Percentiles rank a stretch among this genome's conserved stretches.
phyloP scores from a whole-genome alignment of 2,888 invertebrate species.

The Gerosis bhagava region DNA sequence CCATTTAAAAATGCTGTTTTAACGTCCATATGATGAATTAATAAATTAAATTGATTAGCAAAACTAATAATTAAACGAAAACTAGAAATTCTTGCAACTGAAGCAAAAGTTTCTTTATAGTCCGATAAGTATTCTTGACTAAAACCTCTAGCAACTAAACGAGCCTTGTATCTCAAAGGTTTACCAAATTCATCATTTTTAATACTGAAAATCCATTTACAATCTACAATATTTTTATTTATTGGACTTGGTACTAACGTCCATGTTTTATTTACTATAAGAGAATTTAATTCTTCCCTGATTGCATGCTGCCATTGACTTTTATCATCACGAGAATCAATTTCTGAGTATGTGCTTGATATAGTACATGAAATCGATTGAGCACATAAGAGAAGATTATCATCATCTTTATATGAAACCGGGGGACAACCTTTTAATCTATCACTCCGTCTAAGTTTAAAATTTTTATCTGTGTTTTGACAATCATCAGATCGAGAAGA shows the following conservation, averaged over 20 bases:
- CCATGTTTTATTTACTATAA: slow-evolving; percentile 37
- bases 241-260: slow-evolving; percentile 31
- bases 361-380: slow-evolving; percentile 18
- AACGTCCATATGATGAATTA: too few species aligned
- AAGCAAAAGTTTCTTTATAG: too few species aligned
- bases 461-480: background rate
- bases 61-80: too few species aligned
- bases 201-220: slow-evolving; percentile 35
- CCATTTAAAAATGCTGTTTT: too few species aligned
- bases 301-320: slow-evolving; percentile 30
- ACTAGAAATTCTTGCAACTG: too few species aligned
- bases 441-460: slow-evolving; percentile 3
- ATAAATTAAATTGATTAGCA: too few species aligned
- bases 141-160: too few species aligned
- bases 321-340: slow-evolving; percentile 28
- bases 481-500: background rate
- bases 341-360: slow-evolving; percentile 30
- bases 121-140: too few species aligned
- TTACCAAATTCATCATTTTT: slow-evolving; percentile 36
- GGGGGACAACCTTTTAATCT: slow-evolving; percentile 2
- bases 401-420: background rate
- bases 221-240: slow-evolving; percentile 37
- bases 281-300: slow-evolving; percentile 33
- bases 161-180: slow-evolving; percentile 15
- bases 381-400: slow-evolving; percentile 27